Percentiles rank a stretch among this genome's conserved stretches.
Evolutionary conservation across 1,140 invertebrate species (phyloP).

Genomic region (Drosophila saltans): DNA sequence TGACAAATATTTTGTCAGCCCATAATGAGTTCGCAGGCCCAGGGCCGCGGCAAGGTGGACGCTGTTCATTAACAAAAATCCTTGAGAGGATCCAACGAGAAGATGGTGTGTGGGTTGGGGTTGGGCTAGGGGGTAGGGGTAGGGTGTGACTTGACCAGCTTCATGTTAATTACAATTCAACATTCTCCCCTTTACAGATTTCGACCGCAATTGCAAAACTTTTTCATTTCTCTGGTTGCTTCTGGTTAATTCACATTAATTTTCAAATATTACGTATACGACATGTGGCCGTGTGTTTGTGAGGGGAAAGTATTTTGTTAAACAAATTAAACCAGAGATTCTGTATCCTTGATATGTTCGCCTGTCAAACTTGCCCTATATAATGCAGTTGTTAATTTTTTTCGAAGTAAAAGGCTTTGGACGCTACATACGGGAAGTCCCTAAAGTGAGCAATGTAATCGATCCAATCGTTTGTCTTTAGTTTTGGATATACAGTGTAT

Average conservation of each 20-base stretch:
- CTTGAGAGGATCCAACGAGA: constrained; percentile 17
- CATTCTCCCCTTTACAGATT: constrained; percentile 35
- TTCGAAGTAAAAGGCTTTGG: too few relatives aligned
- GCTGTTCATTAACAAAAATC: constrained; percentile 40
- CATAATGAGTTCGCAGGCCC: constrained; percentile 66
- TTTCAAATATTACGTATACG: constrained; percentile 37
- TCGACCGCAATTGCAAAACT: constrained; percentile 49
- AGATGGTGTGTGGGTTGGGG: not conserved
- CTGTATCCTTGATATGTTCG: too few relatives aligned
- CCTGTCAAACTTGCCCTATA: too few relatives aligned
- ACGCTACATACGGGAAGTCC: too few relatives aligned
- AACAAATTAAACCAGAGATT: not conserved
- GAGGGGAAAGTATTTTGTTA: not conserved
- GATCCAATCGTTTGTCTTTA: too few relatives aligned
- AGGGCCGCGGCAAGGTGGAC: constrained; percentile 14
- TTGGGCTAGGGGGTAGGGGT: too few relatives aligned
- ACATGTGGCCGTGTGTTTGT: constrained; percentile 13
- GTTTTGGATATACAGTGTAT: too few relatives aligned
- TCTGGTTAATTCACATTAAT: constrained; percentile 38
- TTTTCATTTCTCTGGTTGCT: constrained; percentile 27
- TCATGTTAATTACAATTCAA: constrained; percentile 71
- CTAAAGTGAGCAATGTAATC: too few relatives aligned
- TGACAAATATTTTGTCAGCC: constrained; percentile 79
- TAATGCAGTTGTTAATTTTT: too few relatives aligned
- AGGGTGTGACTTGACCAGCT: constrained; percentile 28